These are phyloP conservation scores for Melikaiella ostensackeni DNA, from an alignment of 2,888 invertebrate species.

Conservation along the genomic window DNA sequence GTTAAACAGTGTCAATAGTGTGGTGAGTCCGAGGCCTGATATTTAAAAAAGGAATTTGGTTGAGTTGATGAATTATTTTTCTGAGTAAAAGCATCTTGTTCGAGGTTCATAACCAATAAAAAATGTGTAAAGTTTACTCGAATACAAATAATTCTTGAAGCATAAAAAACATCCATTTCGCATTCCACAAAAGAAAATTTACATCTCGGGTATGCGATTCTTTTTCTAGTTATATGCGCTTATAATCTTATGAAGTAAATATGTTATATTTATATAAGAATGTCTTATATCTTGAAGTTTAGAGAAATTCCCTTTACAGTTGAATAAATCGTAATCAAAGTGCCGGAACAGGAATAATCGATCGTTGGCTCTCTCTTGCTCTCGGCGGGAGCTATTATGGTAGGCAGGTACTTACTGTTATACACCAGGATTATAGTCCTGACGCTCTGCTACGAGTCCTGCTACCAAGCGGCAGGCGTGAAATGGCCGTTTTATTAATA, in stretches of 20 bases:
- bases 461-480: slow-evolving; percentile 46
- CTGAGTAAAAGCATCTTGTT: too few relatives aligned
- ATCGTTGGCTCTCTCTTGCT: slow-evolving; percentile 28
- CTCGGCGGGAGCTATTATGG: slow-evolving; percentile 27
- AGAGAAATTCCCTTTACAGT: slow-evolving; percentile 29
- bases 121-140: background rate
- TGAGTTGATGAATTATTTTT: too few relatives aligned
- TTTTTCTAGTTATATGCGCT: slow-evolving; percentile 11
- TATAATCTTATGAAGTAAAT: background rate
- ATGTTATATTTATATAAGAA: slow-evolving; percentile 33
- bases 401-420: slow-evolving; percentile 45
- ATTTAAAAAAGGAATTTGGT: too few relatives aligned
- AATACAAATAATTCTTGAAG: background rate
- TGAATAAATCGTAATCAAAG: slow-evolving; percentile 34
- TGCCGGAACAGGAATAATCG: slow-evolving; percentile 40
- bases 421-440: slow-evolving; percentile 49
- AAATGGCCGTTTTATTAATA: slow-evolving; percentile 71
- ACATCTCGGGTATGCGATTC: background rate
- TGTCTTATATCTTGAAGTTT: slow-evolving; percentile 16
- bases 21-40: too few relatives aligned
- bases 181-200: slow-evolving; percentile 1
- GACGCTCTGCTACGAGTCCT: slow-evolving; percentile 44
- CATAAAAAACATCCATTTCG: slow-evolving; percentile 10
- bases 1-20: too few relatives aligned
- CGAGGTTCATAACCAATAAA: too few relatives aligned